Evolutionary conservation across 1,140 invertebrate species (phyloP).

Genomic region (Drosophila subobscura): DNA sequence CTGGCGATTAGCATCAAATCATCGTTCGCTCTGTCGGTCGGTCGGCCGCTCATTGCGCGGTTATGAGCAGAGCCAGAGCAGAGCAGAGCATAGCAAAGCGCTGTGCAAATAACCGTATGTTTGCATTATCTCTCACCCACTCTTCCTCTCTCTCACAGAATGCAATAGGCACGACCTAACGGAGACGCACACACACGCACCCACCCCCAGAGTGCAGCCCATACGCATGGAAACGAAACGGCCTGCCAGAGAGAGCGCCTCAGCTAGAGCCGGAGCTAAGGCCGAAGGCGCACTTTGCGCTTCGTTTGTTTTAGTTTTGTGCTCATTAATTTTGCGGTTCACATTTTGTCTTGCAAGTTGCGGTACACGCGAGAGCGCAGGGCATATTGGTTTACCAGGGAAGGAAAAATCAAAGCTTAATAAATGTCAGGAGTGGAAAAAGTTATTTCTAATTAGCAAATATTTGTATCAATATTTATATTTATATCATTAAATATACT

Average conservation of each 20-base stretch:
- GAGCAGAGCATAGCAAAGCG: slow-evolving; percentile 2
- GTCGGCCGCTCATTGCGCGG: no score
- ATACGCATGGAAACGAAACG: neutral
- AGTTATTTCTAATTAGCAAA: neutral
- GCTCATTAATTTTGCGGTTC: slow-evolving; percentile 79
- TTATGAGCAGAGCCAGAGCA: no score
- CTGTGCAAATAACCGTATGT: slow-evolving; percentile 78
- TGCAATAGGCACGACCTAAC: slow-evolving; percentile 28
- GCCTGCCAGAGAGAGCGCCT: slow-evolving; percentile 23
- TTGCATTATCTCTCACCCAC: slow-evolving; percentile 61
- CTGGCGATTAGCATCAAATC: slow-evolving; percentile 74
- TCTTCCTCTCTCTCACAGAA: neutral
- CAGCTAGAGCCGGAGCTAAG: slow-evolving; percentile 28
- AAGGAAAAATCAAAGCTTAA: no score
- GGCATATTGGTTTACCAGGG: slow-evolving; percentile 20
- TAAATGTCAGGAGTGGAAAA: no score
- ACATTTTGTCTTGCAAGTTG: slow-evolving; percentile 27
- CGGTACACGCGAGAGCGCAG: slow-evolving; percentile 8
- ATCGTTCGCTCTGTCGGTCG: slow-evolving; percentile 41
- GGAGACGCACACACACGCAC: no score
- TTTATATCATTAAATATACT: no score
- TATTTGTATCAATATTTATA: neutral
- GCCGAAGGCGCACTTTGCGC: slow-evolving; percentile 58
- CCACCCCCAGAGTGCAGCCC: slow-evolving; percentile 5
- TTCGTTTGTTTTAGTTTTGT: slow-evolving; percentile 72